phyloP scores from a whole-genome alignment of 2,797 vertebrate genomes.

The Phataginus tricuspis region DNA sequence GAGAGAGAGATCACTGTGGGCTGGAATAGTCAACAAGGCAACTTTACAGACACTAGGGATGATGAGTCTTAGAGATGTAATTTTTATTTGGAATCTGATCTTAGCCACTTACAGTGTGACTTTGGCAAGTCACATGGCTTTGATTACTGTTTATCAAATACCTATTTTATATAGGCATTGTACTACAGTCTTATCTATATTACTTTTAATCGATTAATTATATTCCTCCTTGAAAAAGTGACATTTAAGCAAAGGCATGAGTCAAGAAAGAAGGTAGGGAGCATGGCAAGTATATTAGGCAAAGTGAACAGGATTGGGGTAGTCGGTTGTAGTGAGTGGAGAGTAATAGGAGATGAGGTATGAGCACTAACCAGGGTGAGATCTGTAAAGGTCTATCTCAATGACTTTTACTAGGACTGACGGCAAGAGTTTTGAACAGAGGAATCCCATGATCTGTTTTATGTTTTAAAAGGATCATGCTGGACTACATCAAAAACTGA shows the following conservation, averaged over 20 bases:
- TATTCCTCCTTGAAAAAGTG: neutral
- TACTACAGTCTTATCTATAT: neutral
- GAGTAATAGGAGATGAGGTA: neutral
- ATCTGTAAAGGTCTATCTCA: neutral
- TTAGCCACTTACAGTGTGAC: neutral
- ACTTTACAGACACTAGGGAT: neutral
- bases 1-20: neutral
- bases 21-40: neutral
- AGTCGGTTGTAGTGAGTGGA: neutral
- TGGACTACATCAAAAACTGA: neutral
- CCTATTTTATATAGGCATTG: neutral
- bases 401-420: neutral
- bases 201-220: neutral
- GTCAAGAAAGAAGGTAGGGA: neutral
- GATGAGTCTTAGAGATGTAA: neutral
- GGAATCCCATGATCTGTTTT: neutral
- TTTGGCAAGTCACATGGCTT: neutral
- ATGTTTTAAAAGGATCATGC: slow-evolving; percentile 12
- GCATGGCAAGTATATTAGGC: neutral
- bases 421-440: neutral
- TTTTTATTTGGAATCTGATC: slow-evolving; percentile 42
- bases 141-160: neutral
- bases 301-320: neutral
- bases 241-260: neutral
- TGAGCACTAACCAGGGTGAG: neutral